phyloP scores from a whole-genome alignment of 35 echinoderm and acorn worm genomes.

The Apostichopus californicus region DNA sequence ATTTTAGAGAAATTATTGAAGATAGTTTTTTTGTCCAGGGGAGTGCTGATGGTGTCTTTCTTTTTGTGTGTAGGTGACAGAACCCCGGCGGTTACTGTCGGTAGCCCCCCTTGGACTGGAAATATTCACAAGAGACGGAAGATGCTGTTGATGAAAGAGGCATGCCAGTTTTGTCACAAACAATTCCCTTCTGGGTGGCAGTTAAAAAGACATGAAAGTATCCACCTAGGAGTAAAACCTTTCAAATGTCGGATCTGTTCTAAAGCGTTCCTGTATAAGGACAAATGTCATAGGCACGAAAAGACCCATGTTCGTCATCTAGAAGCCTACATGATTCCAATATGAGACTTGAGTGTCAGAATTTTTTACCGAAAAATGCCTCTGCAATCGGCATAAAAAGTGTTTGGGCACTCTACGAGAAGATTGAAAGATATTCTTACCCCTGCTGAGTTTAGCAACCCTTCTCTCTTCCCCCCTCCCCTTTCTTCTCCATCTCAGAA shows the following conservation, averaged over 20 bases:
- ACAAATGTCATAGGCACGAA: conserved; percentile 12
- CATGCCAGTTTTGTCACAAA: conserved; percentile 23
- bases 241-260: conserved; percentile 10
- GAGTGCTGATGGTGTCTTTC: conserved; percentile 29
- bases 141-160: background rate
- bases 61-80: conserved; percentile 25
- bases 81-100: background rate
- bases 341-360: background rate
- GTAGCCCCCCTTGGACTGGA: background rate
- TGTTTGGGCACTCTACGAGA: too few species aligned
- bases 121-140: background rate
- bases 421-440: too few species aligned
- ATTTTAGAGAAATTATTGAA: background rate
- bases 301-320: background rate
- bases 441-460: too few species aligned
- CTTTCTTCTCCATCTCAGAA: too few species aligned
- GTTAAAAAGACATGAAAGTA: conserved; percentile 21
- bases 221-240: background rate
- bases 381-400: too few species aligned
- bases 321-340: background rate
- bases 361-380: too few species aligned
- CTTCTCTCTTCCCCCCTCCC: too few species aligned
- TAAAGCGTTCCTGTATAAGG: conserved; percentile 31
- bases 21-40: background rate
- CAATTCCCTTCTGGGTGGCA: conserved; percentile 18